Evolutionary conservation across 2,113 vertebrate genomes (phyloP), one percentile per base, ranked within the genome.

Genomic region (Pelobates fuscus): DNA sequence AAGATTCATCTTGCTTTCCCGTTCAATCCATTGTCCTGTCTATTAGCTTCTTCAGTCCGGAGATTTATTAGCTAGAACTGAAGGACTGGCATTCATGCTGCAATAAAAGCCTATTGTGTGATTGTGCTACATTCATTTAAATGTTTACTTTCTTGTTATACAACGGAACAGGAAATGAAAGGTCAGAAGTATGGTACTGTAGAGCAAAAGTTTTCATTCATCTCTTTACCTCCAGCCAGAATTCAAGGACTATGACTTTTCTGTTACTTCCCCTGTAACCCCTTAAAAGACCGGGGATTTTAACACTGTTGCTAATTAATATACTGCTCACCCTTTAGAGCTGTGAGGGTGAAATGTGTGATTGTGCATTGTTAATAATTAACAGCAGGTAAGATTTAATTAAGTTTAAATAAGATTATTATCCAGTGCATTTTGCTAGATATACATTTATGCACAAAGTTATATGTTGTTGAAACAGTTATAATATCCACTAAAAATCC

Each of bases 61-160:
- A 86, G 87, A 91, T 88, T 89, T 88, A 86, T 83, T 58, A 64
- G 49, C 76, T 65, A 61, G 27, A 82, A 85, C 81, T 81, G 76
- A 62, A 78, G 69, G 57, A 54, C 43, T 78, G 64, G 62, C 0
- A 0, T 41, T 76, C 58, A 1, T 27, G 29, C 72, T 65, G 85
- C 86, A 88, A 86, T 75, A 46, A 43, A 81, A 71, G 73, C 27
- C n/a, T 2, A 81, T 87, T 88, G 86, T 88, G 80, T 62, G 26
- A 52, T 23, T 74, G 78, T 59, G 82, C 78, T 78, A 79, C 80
- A 57, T 79, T 80, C 81, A 77, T 70, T 81, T 85, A 88, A 89
- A 86, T 92, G 86, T 88, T 91, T 83, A 87, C 91, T 87, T 94
- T 93, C 88, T 85, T 87, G 82, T 90, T 82, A 82, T 86, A 91